A percentile compares a stretch with the other conserved stretches of the same genome.
Conservation (phyloP, 2,888 invertebrate species). For the Chrysomela aeneicollis region DNA sequence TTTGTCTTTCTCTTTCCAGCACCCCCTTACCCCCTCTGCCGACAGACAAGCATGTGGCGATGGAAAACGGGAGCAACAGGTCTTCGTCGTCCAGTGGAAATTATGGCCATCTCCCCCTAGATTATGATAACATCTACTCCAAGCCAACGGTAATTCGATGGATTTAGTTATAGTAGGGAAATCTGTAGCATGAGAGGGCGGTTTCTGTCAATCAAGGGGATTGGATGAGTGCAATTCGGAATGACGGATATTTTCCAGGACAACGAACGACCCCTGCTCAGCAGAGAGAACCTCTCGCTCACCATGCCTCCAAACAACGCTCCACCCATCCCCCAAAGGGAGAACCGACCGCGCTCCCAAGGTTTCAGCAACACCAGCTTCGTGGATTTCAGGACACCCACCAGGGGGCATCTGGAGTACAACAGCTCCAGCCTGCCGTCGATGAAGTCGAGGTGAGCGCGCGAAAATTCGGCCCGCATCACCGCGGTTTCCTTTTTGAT, state of each 20-base stretch:
- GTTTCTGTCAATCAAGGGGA: not conserved
- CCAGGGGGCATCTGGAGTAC: conserved; percentile 59
- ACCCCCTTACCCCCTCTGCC: conserved; percentile 85
- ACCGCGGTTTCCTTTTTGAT: conserved; percentile 8
- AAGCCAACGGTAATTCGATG: conserved; percentile 68
- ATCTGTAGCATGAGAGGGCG: too few species aligned
- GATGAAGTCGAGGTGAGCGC: conserved; percentile 59
- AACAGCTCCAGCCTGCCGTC: conserved; percentile 60
- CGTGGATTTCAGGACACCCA: conserved; percentile 59
- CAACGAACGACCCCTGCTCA: conserved; percentile 48
- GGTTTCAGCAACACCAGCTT: conserved; percentile 63
- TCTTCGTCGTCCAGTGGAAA: conserved; percentile 62
- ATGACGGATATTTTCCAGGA: conserved; percentile 48
- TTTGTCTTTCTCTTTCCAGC: conserved; percentile 61
- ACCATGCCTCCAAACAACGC: conserved; percentile 60
- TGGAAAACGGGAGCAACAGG: conserved; percentile 56
- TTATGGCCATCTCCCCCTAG: conserved; percentile 63
- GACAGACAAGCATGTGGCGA: conserved; percentile 65
- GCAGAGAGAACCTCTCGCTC: conserved; percentile 59
- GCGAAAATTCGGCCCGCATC: too few species aligned
- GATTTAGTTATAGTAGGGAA: not conserved
- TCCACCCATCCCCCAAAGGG: conserved; percentile 69
- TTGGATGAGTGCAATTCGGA: too few species aligned
- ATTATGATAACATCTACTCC: conserved; percentile 71
- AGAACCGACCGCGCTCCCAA: conserved; percentile 67